A percentile compares a stretch with the other conserved stretches of the same genome.
Conservation (phyloP, 2,797 vertebrate species). For the Huso huso region DNA sequence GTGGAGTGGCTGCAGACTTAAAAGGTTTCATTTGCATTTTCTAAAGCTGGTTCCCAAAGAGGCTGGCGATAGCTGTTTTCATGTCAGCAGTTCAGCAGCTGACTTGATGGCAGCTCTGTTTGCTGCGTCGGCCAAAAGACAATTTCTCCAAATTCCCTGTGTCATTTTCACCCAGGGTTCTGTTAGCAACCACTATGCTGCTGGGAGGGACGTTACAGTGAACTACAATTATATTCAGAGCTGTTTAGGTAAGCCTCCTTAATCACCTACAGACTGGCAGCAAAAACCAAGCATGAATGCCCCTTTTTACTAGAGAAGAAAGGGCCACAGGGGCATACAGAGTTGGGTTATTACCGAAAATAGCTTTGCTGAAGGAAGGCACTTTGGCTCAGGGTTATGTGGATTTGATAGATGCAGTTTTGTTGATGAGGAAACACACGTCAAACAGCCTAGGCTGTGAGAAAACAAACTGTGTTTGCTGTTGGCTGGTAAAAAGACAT, state of each 20-base stretch:
- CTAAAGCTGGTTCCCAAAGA: no score
- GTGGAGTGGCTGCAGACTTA: no score
- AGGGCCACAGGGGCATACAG: constrained; percentile 44
- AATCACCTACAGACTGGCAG: constrained; percentile 42
- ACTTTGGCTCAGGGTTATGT: constrained; percentile 29
- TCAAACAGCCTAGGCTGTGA: constrained; percentile 28
- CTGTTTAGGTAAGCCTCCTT: constrained; percentile 47
- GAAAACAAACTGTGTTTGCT: no score
- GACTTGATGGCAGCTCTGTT: no score
- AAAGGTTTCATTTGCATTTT: no score
- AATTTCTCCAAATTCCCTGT: constrained; percentile 24
- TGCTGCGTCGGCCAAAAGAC: no score
- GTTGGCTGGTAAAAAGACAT: not conserved
- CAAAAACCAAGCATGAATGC: constrained; percentile 6
- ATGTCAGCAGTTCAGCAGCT: no score
- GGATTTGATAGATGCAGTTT: constrained; percentile 38
- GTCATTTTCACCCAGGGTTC: constrained; percentile 16
- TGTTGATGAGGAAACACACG: constrained; percentile 28
- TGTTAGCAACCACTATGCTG: not conserved
- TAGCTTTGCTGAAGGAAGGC: constrained; percentile 48
- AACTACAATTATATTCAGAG: constrained; percentile 58
- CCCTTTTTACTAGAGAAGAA: constrained; percentile 24
- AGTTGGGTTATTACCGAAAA: constrained; percentile 59
- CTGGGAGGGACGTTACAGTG: constrained; percentile 22
- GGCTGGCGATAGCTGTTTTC: no score